Evolutionary conservation across 1,140 invertebrate species (phyloP), one percentile per base, ranked within the genome.

Genomic region (Acyrthosiphon pisum): DNA sequence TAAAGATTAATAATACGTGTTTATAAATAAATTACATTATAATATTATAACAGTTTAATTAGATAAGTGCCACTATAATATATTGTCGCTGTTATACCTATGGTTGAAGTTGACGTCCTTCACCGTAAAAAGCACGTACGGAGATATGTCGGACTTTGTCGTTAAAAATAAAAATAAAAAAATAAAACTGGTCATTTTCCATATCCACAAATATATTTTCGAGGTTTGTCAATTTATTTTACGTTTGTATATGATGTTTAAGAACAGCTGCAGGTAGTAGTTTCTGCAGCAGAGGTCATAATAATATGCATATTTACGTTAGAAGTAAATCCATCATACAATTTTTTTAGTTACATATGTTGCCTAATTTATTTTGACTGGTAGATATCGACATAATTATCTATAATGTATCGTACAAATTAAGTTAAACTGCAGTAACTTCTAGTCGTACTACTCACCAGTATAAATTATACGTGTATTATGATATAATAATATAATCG

Each of bases 61-160:
- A 88, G 87, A 53, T 53, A 56, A 90, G 35, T 41, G 6, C 23
- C 9, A 56, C n/a, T 90, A 56, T 26, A 46, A 89, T 26, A 46
- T 48, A 48, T n/a, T n/a, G 81, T 83, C 20, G 8, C n/a, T 83
- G 1, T 20, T 41, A n/a, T 76, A n/a, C 9, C 14, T 50, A 50
- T 37, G 23, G 37, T 35, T 26, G 41, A 56, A 68, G 89, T 90
- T 37, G 89, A 46, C 26, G 89, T 60, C 89, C 89, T 90, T 90
- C 89, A 68, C 89, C 41, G 53, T 68, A 68, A 76, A 90, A 90
- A 68, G 89, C 56, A 44, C 89, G 89, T 90, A 90, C 53, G 35
- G 41, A 18, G 53, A 90, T 68, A n/a, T 30, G 26, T 68, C 56
- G 30, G 56, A 90, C 41, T 90, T 60, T 90, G 56, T 90, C 26